These are phyloP conservation scores for Semotilus atromaculatus DNA, from an alignment of 2,797 vertebrate species.

Conservation along the genomic window DNA sequence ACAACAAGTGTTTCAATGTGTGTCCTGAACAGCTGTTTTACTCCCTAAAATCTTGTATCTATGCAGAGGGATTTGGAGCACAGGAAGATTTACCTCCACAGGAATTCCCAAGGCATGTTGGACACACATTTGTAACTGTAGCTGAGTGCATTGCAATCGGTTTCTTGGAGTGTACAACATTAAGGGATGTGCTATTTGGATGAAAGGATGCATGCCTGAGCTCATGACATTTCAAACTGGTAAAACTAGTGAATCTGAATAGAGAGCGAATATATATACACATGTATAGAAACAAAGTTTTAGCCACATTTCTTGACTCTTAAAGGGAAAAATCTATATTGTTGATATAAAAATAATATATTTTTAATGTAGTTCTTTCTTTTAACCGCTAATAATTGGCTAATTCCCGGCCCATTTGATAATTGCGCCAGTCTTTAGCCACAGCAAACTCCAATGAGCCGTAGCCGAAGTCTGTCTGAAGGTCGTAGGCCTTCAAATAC, in stretches of 20 bases:
- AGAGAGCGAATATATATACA: not conserved
- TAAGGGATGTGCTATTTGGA: slow-evolving; percentile 1
- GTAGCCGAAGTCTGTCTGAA: slow-evolving; percentile 8
- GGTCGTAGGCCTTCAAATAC: slow-evolving; percentile 19
- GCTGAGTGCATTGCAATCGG: not conserved
- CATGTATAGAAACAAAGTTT: not conserved
- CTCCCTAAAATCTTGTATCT: slow-evolving; percentile 5
- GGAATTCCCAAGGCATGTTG: too few species aligned
- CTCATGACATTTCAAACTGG: slow-evolving; percentile 29
- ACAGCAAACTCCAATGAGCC: slow-evolving; percentile 47
- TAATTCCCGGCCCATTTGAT: slow-evolving; percentile 31
- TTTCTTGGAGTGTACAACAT: not conserved
- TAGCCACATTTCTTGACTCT: not conserved
- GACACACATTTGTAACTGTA: too few species aligned
- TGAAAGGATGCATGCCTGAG: slow-evolving; percentile 32
- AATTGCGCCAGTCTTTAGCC: slow-evolving; percentile 32
- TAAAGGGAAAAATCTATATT: not conserved
- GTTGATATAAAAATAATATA: too few species aligned
- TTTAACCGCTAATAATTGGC: slow-evolving; percentile 6
- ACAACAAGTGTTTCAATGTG: slow-evolving; percentile 24
- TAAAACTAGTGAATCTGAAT: slow-evolving; percentile 1
- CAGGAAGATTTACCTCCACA: too few species aligned
- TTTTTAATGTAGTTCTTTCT: not conserved
- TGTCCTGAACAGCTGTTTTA: slow-evolving; percentile 36
- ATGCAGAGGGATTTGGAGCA: too few species aligned